A percentile compares a stretch with the other conserved stretches of the same genome.
Conservation (phyloP, 2,113 vertebrate genomes). For the Sigmodon hispidus region DNA sequence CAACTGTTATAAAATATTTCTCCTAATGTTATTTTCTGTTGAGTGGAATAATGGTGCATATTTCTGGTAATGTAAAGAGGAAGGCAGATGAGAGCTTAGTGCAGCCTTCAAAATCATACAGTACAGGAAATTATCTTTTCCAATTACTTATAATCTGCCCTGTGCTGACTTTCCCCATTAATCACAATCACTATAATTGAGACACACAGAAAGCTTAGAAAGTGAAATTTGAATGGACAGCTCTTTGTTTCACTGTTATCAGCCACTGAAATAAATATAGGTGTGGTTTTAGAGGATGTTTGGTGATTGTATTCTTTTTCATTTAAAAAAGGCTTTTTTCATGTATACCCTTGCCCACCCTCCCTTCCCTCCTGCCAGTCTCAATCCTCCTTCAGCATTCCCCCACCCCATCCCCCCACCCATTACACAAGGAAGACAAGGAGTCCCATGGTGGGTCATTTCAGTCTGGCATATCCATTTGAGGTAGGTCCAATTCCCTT, state of each 20-base stretch:
- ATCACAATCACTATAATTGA: constrained; percentile 28
- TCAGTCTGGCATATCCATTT: too few relatives aligned
- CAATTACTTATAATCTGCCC: constrained; percentile 37
- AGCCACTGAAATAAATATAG: constrained; percentile 30
- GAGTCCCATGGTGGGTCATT: too few relatives aligned
- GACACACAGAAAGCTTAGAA: constrained; percentile 29
- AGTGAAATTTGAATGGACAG: constrained; percentile 30
- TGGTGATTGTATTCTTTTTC: constrained; percentile 19
- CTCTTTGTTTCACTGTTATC: constrained; percentile 27
- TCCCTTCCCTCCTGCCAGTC: too few relatives aligned
- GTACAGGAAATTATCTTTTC: constrained; percentile 55
- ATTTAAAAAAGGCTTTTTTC: too few relatives aligned
- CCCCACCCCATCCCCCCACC: too few relatives aligned
- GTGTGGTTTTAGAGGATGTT: constrained; percentile 20
- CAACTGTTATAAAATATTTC: constrained; percentile 1
- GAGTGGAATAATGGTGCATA: constrained; percentile 11
- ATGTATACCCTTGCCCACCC: too few relatives aligned
- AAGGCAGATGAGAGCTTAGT: constrained; percentile 51
- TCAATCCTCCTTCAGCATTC: too few relatives aligned
- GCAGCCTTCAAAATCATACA: constrained; percentile 31
- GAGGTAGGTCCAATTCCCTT: too few relatives aligned
- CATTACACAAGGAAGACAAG: too few relatives aligned
- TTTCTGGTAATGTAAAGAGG: constrained; percentile 43
- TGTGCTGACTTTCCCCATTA: constrained; percentile 32
- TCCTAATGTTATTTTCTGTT: constrained; percentile 43